Evolutionary conservation across 1,140 invertebrate species (phyloP).

Genomic region (Saxidomus purpurata): DNA sequence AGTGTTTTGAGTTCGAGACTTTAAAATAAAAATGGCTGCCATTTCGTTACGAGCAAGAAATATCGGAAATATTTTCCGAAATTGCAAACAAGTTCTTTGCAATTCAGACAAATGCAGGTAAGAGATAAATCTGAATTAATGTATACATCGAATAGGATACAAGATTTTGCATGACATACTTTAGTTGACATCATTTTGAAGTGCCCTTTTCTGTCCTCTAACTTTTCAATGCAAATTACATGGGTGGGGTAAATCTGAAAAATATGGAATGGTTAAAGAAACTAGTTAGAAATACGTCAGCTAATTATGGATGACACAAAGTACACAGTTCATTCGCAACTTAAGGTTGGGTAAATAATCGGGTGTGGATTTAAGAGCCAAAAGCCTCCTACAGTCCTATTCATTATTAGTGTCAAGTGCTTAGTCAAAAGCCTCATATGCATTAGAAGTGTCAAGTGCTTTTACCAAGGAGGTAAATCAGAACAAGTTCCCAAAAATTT

Average conservation of each 20-base stretch:
- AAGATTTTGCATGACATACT: background rate
- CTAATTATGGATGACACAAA: no score
- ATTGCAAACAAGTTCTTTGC: background rate
- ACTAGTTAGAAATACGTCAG: no score
- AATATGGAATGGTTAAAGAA: background rate
- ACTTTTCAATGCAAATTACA: background rate
- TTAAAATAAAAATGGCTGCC: constrained; percentile 51
- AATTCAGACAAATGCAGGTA: constrained; percentile 20
- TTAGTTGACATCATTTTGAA: background rate
- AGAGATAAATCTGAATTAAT: background rate
- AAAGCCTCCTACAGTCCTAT: no score
- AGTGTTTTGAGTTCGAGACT: background rate
- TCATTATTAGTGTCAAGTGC: no score
- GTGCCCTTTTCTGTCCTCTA: constrained; percentile 51
- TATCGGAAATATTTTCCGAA: constrained; percentile 39
- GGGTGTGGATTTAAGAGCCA: no score
- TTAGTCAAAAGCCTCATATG: no score
- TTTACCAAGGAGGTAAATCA: no score
- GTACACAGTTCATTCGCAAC: no score
- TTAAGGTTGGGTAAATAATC: no score
- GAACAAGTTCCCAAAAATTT: no score
- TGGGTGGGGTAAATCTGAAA: constrained; percentile 29
- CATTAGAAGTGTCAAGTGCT: no score
- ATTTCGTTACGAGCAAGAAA: constrained; percentile 32
- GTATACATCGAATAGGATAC: background rate